Percentiles rank a stretch among this genome's conserved stretches.
phyloP scores from a whole-genome alignment of 2,888 invertebrate species.

The Drosophila bunnanda region DNA sequence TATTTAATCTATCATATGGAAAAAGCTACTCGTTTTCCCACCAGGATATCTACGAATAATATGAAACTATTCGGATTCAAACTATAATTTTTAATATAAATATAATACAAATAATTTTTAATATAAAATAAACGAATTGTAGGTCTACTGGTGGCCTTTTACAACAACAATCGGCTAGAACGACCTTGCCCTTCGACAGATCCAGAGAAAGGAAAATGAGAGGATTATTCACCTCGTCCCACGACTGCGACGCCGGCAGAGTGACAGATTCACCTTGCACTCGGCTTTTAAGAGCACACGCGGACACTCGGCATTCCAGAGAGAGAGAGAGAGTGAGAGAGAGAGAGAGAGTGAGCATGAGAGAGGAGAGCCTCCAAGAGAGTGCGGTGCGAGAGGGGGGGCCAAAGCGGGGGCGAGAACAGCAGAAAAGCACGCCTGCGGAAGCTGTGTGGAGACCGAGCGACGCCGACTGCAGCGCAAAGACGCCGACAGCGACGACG shows the following conservation, averaged over 20 bases:
- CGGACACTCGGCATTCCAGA: slow-evolving; percentile 3
- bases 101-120: neutral
- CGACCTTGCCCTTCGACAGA: slow-evolving; percentile 1
- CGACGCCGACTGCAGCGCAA: slow-evolving; percentile 42
- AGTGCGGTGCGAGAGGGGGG: slow-evolving; percentile 6
- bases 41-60: too few species aligned
- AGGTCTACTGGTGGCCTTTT: neutral
- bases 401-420: slow-evolving; percentile 36
- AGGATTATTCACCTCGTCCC: neutral
- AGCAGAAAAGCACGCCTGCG: slow-evolving; percentile 50
- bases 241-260: slow-evolving; percentile 6
- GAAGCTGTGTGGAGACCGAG: slow-evolving; percentile 68
- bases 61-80: neutral
- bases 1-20: too few species aligned
- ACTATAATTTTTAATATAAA: neutral
- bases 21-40: too few species aligned
- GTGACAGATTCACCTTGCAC: neutral
- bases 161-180: neutral
- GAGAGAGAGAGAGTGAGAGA: slow-evolving; percentile 10
- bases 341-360: neutral
- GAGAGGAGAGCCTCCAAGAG: slow-evolving; percentile 8
- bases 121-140: neutral
- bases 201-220: neutral
- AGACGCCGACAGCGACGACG: neutral
- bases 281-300: slow-evolving; percentile 13